phyloP scores from a whole-genome alignment of 2,888 invertebrate genomes.

The Caradrina clavipalpis region DNA sequence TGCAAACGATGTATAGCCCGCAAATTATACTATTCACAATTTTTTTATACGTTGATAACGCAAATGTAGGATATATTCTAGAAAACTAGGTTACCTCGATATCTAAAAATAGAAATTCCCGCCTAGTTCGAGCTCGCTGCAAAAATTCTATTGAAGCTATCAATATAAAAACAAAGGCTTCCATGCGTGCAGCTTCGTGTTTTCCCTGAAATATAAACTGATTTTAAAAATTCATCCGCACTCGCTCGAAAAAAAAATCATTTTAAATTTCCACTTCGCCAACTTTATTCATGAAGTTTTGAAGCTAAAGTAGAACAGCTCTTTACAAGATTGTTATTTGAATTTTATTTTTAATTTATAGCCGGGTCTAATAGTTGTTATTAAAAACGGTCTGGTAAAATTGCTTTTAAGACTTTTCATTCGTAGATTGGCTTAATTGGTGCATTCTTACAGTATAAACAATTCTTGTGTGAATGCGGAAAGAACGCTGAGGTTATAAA shows the following conservation, averaged over 20 bases:
- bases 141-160: conserved; percentile 27
- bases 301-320: conserved; percentile 42
- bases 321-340: conserved; percentile 47
- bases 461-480: conserved; percentile 10
- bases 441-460: conserved; percentile 1
- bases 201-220: conserved; percentile 49
- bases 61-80: conserved; percentile 38
- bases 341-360: conserved; percentile 43
- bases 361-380: conserved; percentile 7
- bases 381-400: conserved; percentile 10
- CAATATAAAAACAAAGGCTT: conserved; percentile 45
- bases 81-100: conserved; percentile 21
- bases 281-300: conserved; percentile 58
- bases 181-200: conserved; percentile 31
- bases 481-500: conserved; percentile 23
- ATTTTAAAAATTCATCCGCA: conserved; percentile 40
- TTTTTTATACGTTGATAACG: conserved; percentile 65
- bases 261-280: conserved; percentile 48
- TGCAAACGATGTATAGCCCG: conserved; percentile 68
- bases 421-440: neutral
- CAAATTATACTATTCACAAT: conserved; percentile 69
- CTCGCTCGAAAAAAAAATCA: conserved; percentile 48
- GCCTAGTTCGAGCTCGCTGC: conserved; percentile 8
- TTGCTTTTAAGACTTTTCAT: neutral
- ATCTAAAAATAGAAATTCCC: conserved; percentile 24